These are phyloP conservation scores for Bos indicus DNA, from an alignment of 2,113 vertebrate species.

Conservation along the genomic window DNA sequence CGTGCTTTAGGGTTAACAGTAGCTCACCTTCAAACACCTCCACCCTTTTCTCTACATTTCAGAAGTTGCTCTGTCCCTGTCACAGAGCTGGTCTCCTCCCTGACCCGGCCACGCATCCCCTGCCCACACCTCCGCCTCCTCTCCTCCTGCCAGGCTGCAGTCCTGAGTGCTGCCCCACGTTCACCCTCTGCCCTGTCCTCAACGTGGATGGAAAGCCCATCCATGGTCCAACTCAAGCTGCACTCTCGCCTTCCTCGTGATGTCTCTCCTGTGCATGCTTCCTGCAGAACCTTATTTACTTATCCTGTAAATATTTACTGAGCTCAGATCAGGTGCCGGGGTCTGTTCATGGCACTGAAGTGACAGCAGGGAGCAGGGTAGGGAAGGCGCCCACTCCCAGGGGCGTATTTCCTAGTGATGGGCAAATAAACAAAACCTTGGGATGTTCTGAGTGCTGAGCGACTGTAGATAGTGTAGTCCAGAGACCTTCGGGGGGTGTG, in stretches of 20 bases:
- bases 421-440: background rate
- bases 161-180: fast-evolving
- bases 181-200: background rate
- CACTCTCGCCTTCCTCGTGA: fast-evolving
- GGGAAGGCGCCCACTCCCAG: background rate
- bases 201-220: fast-evolving
- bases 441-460: too few relatives aligned
- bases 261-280: fast-evolving
- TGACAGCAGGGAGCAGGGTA: background rate
- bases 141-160: fast-evolving
- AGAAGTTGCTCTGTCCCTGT: background rate
- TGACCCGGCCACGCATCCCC: fast-evolving
- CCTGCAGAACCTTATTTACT: background rate
- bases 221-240: fast-evolving
- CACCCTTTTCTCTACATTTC: background rate
- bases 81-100: background rate
- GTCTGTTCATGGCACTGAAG: background rate
- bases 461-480: background rate
- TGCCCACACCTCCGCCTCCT: fast-evolving
- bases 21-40: background rate
- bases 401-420: too few relatives aligned
- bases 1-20: background rate
- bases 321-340: background rate
- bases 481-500: background rate
- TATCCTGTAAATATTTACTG: fast-evolving